Evolutionary conservation across 2,888 invertebrate genomes (phyloP).

Genomic region (Torymus texanus): DNA sequence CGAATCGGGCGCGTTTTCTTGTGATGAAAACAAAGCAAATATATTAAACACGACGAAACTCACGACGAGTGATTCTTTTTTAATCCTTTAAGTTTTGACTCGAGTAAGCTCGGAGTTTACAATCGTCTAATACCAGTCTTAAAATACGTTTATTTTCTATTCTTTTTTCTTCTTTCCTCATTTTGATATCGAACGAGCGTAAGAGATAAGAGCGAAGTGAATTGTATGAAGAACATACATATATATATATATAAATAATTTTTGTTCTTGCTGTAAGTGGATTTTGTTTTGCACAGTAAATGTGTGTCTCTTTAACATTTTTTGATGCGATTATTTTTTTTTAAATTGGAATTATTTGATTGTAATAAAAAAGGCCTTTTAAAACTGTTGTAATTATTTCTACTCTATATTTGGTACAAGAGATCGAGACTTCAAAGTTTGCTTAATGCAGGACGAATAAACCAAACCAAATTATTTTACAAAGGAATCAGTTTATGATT

Average conservation of each 20-base stretch:
- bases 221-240: slow-evolving; percentile 44
- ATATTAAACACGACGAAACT: slow-evolving; percentile 49
- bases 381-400: slow-evolving; percentile 38
- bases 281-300: slow-evolving; percentile 40
- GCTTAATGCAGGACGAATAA: slow-evolving; percentile 13
- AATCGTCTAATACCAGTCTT: slow-evolving; percentile 28
- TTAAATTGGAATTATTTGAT: slow-evolving; percentile 35
- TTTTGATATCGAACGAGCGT: slow-evolving; percentile 27
- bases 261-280: slow-evolving; percentile 47
- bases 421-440: slow-evolving; percentile 8
- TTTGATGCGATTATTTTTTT: slow-evolving; percentile 43
- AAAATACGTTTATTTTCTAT: slow-evolving; percentile 7
- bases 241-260: slow-evolving; percentile 30
- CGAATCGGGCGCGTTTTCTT: slow-evolving; percentile 22
- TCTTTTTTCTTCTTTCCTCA: slow-evolving; percentile 21
- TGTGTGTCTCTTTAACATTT: slow-evolving; percentile 38
- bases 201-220: slow-evolving; percentile 36
- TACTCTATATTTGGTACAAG: slow-evolving; percentile 18
- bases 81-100: slow-evolving; percentile 40
- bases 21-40: slow-evolving; percentile 14
- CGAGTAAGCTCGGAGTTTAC: slow-evolving; percentile 29
- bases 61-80: slow-evolving; percentile 44
- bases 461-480: not conserved
- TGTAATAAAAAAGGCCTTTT: slow-evolving; percentile 51
- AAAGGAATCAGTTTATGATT: slow-evolving; percentile 31